phyloP scores from a whole-genome alignment of 2,888 invertebrate genomes.

The Disparrhopalites patrizii region DNA sequence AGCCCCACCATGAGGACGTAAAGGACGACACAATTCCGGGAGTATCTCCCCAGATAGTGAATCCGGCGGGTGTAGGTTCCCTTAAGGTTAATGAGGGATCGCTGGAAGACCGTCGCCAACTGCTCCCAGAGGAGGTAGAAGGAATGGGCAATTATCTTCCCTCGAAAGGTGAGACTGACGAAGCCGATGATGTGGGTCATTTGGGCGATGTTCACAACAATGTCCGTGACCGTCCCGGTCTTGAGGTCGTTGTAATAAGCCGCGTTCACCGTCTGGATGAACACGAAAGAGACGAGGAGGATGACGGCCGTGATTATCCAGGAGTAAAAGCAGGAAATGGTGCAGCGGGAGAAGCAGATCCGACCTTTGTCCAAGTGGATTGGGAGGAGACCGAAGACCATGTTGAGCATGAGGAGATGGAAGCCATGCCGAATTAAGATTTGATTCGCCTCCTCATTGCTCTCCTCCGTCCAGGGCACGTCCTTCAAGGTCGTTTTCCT shows the following conservation, averaged over 20 bases:
- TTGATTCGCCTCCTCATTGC: conserved; percentile 15
- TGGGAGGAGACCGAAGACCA: conserved; percentile 39
- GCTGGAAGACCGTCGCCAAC: conserved; percentile 35
- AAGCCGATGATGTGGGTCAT: conserved; percentile 35
- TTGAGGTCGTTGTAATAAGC: no score
- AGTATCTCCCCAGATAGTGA: background rate
- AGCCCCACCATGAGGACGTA: background rate
- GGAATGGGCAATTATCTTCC: conserved; percentile 31
- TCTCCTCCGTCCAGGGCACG: background rate
- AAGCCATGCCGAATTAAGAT: conserved; percentile 38
- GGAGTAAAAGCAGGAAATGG: conserved; percentile 38
- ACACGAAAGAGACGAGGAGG: conserved; percentile 28
- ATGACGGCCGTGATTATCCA: conserved; percentile 29
- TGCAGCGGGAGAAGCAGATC: conserved; percentile 31
- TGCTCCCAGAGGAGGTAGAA: conserved; percentile 34
- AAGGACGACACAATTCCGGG: background rate
- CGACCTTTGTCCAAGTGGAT: conserved; percentile 32
- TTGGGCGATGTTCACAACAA: conserved; percentile 25
- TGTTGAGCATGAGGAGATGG: conserved; percentile 37
- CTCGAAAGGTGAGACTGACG: conserved; percentile 31
- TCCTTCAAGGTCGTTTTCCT: background rate
- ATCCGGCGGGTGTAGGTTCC: conserved; percentile 22
- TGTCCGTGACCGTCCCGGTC: no score
- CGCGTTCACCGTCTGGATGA: conserved; percentile 20
- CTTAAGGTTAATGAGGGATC: conserved; percentile 32